Percentiles rank a stretch among this genome's conserved stretches.
Evolutionary conservation across 1,140 invertebrate species (phyloP).

Genomic region (Penaeus vannamei): DNA sequence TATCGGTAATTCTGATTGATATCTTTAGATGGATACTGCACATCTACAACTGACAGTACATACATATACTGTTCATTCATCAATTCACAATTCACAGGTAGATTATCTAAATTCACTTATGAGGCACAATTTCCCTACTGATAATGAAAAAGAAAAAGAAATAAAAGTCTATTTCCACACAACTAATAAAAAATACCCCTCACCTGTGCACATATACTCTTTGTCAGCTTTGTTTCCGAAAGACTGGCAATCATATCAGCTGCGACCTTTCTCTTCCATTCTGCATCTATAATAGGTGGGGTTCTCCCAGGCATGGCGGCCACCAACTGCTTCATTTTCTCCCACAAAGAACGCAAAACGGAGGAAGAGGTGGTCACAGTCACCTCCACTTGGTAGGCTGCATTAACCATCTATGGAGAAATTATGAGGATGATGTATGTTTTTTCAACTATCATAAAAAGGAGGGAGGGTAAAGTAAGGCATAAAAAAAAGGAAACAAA

Average conservation of each 20-base stretch:
- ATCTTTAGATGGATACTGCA: too few relatives aligned
- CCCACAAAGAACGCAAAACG: slow-evolving; percentile 81
- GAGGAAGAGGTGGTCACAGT: slow-evolving; percentile 84
- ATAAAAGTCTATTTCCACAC: background rate
- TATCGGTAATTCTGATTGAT: too few relatives aligned
- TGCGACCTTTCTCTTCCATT: slow-evolving; percentile 84
- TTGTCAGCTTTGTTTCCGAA: slow-evolving; percentile 81
- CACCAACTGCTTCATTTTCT: slow-evolving; percentile 83
- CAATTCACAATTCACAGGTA: too few relatives aligned
- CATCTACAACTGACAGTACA: too few relatives aligned
- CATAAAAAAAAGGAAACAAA: background rate
- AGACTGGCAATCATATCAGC: slow-evolving; percentile 82
- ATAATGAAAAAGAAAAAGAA: background rate
- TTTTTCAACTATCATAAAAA: background rate
- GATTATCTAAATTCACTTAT: too few relatives aligned
- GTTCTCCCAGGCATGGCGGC: slow-evolving; percentile 74
- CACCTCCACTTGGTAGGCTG: slow-evolving; percentile 88
- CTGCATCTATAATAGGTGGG: slow-evolving; percentile 77
- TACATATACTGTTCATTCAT: too few relatives aligned
- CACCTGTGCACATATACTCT: slow-evolving; percentile 84
- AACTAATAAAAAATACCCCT: slow-evolving; percentile 40
- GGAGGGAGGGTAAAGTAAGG: background rate
- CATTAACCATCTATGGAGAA: slow-evolving; percentile 79
- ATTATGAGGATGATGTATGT: slow-evolving; percentile 35
- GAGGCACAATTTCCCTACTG: too few relatives aligned